Evolutionary conservation across 2,888 invertebrate species (phyloP).

Genomic region (Mycalesis mineus): DNA sequence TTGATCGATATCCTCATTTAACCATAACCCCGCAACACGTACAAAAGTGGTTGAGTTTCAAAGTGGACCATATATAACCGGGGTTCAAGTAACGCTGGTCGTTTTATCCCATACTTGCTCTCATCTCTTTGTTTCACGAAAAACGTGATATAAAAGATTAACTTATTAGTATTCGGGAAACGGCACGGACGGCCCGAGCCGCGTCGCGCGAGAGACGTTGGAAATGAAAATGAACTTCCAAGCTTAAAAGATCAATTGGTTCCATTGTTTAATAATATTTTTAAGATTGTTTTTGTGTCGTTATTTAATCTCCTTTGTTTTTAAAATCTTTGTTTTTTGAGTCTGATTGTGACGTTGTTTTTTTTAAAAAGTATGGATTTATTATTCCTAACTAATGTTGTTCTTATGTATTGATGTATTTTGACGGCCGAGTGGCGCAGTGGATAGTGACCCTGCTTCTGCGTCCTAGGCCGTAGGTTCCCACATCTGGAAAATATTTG

Average conservation of each 20-base stretch:
- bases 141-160: constrained; percentile 75
- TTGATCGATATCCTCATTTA: not conserved
- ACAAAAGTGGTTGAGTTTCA: constrained; percentile 30
- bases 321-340: too few species aligned
- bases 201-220: constrained; percentile 49
- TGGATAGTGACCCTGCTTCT: too few species aligned
- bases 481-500: too few species aligned
- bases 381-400: too few species aligned
- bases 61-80: constrained; percentile 27
- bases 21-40: constrained; percentile 10
- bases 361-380: too few species aligned
- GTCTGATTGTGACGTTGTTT: too few species aligned
- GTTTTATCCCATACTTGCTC: constrained; percentile 61
- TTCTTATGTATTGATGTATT: too few species aligned
- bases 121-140: constrained; percentile 74
- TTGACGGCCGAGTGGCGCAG: too few species aligned
- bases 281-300: not conserved
- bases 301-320: not conserved
- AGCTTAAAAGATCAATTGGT: constrained; percentile 26
- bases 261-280: constrained; percentile 12
- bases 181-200: constrained; percentile 48
- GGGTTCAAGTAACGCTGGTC: constrained; percentile 49
- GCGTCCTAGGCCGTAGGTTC: too few species aligned
- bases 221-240: constrained; percentile 35
- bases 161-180: constrained; percentile 73